Evolutionary conservation across 2,888 invertebrate genomes (phyloP).

Genomic region (Heliconius cydno): DNA sequence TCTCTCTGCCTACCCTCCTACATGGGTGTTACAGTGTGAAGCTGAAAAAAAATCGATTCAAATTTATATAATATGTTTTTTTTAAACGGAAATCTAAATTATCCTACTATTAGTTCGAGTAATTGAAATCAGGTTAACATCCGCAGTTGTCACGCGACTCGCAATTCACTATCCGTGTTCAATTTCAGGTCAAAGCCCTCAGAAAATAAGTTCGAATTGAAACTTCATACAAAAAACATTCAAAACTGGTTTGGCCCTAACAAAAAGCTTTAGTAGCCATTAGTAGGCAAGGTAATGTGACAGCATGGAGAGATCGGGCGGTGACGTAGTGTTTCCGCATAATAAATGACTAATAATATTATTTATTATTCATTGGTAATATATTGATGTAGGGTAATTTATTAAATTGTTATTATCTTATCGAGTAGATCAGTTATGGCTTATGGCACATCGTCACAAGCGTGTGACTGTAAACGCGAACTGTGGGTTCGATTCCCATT

Average conservation of each 20-base stretch:
- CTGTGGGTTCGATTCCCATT: too few species aligned
- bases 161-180: conserved; percentile 21
- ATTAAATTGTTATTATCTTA: background rate
- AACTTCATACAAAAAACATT: conserved; percentile 19
- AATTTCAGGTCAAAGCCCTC: conserved; percentile 29
- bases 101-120: background rate
- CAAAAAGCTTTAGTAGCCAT: conserved; percentile 19
- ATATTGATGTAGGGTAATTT: background rate
- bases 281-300: background rate
- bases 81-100: conserved; percentile 3
- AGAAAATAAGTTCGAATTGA: conserved; percentile 3
- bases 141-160: conserved; percentile 25
- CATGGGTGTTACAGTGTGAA: too few species aligned
- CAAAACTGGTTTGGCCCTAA: conserved; percentile 15
- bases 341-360: background rate
- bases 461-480: too few species aligned
- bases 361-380: background rate
- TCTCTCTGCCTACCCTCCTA: too few species aligned
- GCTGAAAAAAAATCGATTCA: background rate
- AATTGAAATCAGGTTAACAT: conserved; percentile 21
- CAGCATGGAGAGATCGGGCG: background rate
- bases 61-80: background rate
- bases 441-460: too few species aligned
- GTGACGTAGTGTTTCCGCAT: conserved; percentile 11
- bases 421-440: too few species aligned